Percentiles rank a stretch among this genome's conserved stretches.
Evolutionary conservation across 2,888 invertebrate species (phyloP).

Genomic region (Caenorhabditis doughertyi): DNA sequence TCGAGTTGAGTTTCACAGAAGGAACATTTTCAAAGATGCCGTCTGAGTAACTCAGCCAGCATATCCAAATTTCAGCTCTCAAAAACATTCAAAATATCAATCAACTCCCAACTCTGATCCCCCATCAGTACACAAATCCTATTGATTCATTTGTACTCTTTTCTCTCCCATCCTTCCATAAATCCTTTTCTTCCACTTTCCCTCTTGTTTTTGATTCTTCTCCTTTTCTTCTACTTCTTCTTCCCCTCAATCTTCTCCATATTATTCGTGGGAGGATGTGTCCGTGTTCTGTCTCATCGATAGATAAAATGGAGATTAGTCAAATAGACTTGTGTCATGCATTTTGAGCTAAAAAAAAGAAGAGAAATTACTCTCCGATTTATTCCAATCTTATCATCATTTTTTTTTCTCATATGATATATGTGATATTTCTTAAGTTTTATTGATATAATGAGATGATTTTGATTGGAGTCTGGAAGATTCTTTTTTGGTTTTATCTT

Average conservation of each 20-base stretch:
- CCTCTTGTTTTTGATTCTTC: background rate
- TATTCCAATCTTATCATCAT: conserved; percentile 12
- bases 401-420: background rate
- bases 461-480: too few relatives aligned
- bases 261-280: conserved; percentile 27
- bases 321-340: conserved; percentile 19
- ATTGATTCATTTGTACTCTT: background rate
- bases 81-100: background rate
- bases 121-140: background rate
- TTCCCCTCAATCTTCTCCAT: background rate
- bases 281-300: background rate
- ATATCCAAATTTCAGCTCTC: background rate
- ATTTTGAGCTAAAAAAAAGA: background rate
- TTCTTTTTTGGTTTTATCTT: too few relatives aligned
- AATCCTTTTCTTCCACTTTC: background rate
- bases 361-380: conserved; percentile 3
- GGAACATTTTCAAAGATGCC: too few relatives aligned
- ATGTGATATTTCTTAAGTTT: background rate
- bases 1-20: too few relatives aligned
- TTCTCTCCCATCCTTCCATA: background rate
- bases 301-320: conserved; percentile 27
- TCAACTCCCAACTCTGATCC: background rate
- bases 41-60: too few relatives aligned
- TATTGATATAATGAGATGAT: too few relatives aligned
- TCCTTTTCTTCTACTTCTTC: background rate